Evolutionary conservation across 2,113 vertebrate species (phyloP).

Genomic region (Thamnaconus septentrionalis): DNA sequence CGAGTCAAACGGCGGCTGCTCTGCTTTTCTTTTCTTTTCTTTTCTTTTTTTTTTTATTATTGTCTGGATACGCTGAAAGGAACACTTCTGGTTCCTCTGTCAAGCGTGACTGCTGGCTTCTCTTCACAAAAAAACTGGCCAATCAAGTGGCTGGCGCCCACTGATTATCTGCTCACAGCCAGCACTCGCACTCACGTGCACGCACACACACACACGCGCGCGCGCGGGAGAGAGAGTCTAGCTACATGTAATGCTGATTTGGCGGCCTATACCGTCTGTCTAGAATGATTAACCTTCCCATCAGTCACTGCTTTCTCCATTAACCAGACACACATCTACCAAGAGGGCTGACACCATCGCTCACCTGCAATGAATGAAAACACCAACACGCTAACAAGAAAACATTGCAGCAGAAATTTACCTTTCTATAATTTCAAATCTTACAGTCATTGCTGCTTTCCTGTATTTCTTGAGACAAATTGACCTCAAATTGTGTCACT

Average conservation of each 20-base stretch:
- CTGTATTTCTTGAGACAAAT: too few relatives aligned
- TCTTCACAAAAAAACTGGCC: neutral
- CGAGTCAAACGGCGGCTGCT: neutral
- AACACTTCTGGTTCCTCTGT: slow-evolving; percentile 34
- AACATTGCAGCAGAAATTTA: too few relatives aligned
- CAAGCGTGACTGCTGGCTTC: slow-evolving; percentile 31
- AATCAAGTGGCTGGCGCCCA: slow-evolving; percentile 32
- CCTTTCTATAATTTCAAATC: too few relatives aligned
- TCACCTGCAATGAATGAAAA: too few relatives aligned
- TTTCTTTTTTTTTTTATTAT: too few relatives aligned
- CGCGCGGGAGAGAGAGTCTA: slow-evolving; percentile 1
- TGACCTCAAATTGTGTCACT: too few relatives aligned
- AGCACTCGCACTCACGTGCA: slow-evolving; percentile 18
- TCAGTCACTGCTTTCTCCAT: slow-evolving; percentile 59
- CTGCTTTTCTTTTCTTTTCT: neutral
- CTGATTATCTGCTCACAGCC: slow-evolving; percentile 52
- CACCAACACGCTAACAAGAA: too few relatives aligned
- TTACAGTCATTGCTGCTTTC: too few relatives aligned
- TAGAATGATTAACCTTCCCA: slow-evolving; percentile 70
- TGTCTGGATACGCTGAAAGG: slow-evolving; percentile 22
- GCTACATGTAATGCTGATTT: slow-evolving; percentile 59
- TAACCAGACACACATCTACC: slow-evolving; percentile 34
- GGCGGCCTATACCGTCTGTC: slow-evolving; percentile 67
- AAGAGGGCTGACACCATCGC: too few relatives aligned
- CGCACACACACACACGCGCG: neutral